Evolutionary conservation across 2,888 invertebrate species (phyloP).

Genomic region (Amaurobius ferox): DNA sequence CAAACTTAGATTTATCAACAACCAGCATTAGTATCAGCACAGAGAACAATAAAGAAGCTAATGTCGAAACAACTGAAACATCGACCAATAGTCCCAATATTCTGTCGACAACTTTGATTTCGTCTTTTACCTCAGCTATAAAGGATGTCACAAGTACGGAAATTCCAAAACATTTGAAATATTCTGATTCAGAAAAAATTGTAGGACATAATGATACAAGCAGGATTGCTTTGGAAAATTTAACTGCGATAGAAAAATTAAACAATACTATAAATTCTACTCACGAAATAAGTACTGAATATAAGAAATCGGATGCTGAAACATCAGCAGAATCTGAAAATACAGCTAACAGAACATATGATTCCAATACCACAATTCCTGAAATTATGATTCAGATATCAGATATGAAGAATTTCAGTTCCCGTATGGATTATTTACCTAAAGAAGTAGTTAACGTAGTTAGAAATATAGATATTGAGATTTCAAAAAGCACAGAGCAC

Average conservation of each 20-base stretch:
- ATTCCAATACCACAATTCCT: neutral
- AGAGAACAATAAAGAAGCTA: neutral
- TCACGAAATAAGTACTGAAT: neutral
- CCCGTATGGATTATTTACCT: conserved; percentile 25
- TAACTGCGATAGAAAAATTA: neutral
- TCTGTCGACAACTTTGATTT: neutral
- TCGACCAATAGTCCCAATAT: too few species aligned
- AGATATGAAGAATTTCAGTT: conserved; percentile 42
- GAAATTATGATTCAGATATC: conserved; percentile 7
- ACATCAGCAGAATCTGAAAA: neutral
- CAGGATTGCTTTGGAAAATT: neutral
- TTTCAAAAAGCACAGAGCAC: neutral
- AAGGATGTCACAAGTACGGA: too few species aligned
- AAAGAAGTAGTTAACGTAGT: neutral
- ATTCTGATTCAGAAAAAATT: too few species aligned
- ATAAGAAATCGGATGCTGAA: neutral
- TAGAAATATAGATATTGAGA: neutral
- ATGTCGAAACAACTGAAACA: neutral
- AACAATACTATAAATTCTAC: neutral
- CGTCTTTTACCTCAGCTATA: neutral
- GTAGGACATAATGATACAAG: too few species aligned
- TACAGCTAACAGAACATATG: too few species aligned
- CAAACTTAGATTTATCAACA: too few species aligned
- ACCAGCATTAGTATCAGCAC: neutral
- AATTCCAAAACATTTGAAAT: too few species aligned